Percentiles rank a stretch among this genome's conserved stretches.
Evolutionary conservation across 2,888 invertebrate species (phyloP).

Genomic region (Laothoe populi): DNA sequence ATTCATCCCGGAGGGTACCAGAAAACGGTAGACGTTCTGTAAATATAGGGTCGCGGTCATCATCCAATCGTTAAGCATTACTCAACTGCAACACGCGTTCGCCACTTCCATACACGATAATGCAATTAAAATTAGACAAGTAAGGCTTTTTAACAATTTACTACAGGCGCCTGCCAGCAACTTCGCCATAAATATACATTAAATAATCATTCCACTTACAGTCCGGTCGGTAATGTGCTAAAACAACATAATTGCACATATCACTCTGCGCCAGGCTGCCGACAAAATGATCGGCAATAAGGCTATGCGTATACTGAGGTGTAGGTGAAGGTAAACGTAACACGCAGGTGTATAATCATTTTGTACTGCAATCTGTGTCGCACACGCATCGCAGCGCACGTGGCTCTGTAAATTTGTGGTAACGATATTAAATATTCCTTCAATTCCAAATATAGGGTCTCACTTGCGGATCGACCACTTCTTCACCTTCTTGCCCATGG

Average conservation of each 20-base stretch:
- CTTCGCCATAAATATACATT: constrained; percentile 32
- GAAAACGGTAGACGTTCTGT: neutral
- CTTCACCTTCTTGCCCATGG: too few species aligned
- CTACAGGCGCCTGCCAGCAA: constrained; percentile 30
- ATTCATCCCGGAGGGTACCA: neutral
- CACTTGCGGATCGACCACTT: too few species aligned
- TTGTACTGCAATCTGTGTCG: too few species aligned
- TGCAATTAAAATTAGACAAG: constrained; percentile 16
- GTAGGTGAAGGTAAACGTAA: neutral
- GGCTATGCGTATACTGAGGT: neutral
- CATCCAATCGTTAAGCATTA: neutral
- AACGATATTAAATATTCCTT: too few species aligned
- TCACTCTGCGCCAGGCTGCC: constrained; percentile 28
- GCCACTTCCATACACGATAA: constrained; percentile 7
- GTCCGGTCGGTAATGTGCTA: constrained; percentile 32
- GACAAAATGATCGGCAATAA: constrained; percentile 30
- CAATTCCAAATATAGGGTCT: too few species aligned
- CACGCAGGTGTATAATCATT: too few species aligned
- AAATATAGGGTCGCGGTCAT: constrained; percentile 7
- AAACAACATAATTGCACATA: constrained; percentile 37
- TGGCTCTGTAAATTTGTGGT: too few species aligned
- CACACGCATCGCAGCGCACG: too few species aligned
- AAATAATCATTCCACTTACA: constrained; percentile 33
- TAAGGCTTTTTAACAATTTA: constrained; percentile 18
- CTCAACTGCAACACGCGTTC: neutral